phyloP scores from a whole-genome alignment of 2,113 vertebrate species.

The Tachycineta bicolor region DNA sequence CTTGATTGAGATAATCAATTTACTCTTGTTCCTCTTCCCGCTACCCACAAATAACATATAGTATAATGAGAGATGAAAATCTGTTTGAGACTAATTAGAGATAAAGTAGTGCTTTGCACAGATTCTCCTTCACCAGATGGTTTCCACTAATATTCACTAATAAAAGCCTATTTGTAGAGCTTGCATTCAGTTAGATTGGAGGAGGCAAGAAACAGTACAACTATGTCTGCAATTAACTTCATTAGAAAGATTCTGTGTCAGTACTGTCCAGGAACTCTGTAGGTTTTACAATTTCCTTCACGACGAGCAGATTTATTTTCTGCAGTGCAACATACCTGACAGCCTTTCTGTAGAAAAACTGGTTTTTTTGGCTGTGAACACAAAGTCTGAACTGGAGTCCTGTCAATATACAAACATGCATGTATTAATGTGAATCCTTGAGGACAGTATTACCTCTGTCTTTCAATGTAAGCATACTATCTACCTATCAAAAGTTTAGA shows the following conservation, averaged over 20 bases:
- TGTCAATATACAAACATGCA: background rate
- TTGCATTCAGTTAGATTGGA: slow-evolving; percentile 10
- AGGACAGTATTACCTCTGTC: background rate
- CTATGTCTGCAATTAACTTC: slow-evolving; percentile 43
- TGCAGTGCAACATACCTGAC: background rate
- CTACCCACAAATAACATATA: background rate
- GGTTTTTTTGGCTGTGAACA: background rate
- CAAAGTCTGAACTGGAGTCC: background rate
- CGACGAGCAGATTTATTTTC: background rate
- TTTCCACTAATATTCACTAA: slow-evolving; percentile 20
- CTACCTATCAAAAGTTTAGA: background rate
- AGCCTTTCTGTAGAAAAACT: background rate
- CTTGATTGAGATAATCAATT: background rate
- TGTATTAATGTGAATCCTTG: background rate
- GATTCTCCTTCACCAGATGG: slow-evolving; percentile 32
- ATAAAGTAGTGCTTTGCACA: slow-evolving; percentile 16
- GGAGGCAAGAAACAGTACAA: slow-evolving; percentile 23
- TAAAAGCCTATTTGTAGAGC: background rate
- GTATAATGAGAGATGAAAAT: slow-evolving; percentile 33
- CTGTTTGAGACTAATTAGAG: slow-evolving; percentile 30
- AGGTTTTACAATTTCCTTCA: background rate
- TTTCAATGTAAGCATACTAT: background rate
- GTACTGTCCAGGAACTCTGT: background rate
- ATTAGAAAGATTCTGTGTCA: background rate
- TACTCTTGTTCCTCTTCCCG: background rate